Conservation (phyloP, 2,113 vertebrate genomes). For the Tychaedon coryphoeus region DNA sequence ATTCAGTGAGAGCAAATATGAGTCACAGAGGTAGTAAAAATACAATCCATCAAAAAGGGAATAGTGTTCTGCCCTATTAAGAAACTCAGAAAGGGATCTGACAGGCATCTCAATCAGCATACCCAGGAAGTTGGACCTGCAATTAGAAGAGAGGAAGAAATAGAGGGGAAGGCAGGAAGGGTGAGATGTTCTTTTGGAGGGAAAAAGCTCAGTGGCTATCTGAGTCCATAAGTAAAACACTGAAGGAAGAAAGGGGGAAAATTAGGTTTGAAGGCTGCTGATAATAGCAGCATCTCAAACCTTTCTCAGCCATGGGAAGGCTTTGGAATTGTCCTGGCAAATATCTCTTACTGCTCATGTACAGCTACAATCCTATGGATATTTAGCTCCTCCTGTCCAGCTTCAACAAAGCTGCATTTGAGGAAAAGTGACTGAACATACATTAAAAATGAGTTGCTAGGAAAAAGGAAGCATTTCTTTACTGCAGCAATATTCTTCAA, state of each 20-base stretch:
- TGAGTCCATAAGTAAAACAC: neutral
- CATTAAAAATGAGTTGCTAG: neutral
- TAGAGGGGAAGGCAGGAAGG: neutral
- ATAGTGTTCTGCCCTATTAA: neutral
- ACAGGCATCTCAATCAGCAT: neutral
- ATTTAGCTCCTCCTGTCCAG: neutral
- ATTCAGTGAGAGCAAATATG: neutral
- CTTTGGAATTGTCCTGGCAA: neutral
- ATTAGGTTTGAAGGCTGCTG: neutral
- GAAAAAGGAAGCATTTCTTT: constrained; percentile 5
- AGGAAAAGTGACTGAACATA: neutral
- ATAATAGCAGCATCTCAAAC: neutral
- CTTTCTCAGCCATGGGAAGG: neutral
- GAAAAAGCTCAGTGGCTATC: neutral
- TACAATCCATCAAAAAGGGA: neutral
- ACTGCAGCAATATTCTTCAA: constrained; percentile 11
- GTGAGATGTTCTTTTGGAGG: neutral
- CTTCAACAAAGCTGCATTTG: neutral
- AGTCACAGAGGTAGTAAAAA: neutral
- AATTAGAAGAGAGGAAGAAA: neutral
- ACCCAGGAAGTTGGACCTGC: neutral
- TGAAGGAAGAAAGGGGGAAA: neutral
- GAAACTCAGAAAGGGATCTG: neutral
- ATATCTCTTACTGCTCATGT: neutral
- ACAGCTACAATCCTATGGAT: neutral